Evolutionary conservation across 92 coral and sea anemone species (phyloP).

Genomic region (Bergia sp.): DNA sequence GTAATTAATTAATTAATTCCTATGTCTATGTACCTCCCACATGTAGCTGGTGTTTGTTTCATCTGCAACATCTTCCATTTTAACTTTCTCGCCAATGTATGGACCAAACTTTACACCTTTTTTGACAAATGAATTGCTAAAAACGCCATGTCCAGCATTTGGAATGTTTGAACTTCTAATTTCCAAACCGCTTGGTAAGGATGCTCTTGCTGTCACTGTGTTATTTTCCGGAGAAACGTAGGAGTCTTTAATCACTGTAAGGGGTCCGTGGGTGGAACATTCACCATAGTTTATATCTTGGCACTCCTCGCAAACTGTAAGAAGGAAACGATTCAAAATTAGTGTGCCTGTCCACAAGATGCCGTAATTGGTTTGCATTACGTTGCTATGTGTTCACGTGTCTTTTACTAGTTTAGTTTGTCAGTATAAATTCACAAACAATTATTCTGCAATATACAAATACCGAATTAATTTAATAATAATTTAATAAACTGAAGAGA

Average conservation of each 20-base stretch:
- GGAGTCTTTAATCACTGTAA: slow-evolving; percentile 58
- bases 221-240: background rate
- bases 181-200: slow-evolving; percentile 63
- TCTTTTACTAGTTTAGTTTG: background rate
- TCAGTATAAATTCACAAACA: background rate
- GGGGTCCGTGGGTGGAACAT: slow-evolving; percentile 76
- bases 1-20: no score
- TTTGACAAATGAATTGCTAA: slow-evolving; percentile 50
- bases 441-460: no score
- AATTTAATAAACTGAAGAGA: no score
- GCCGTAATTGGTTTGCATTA: background rate
- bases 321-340: background rate
- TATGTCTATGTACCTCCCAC: slow-evolving; percentile 40
- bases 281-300: slow-evolving; percentile 84
- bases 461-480: no score
- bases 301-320: slow-evolving; percentile 81
- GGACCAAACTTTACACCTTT: slow-evolving; percentile 46
- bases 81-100: slow-evolving; percentile 43
- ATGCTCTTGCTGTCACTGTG: slow-evolving; percentile 53
- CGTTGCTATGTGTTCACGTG: background rate
- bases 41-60: slow-evolving; percentile 43
- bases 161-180: slow-evolving; percentile 69
- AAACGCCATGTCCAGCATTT: slow-evolving; percentile 80
- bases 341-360: background rate
- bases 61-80: slow-evolving; percentile 33